Evolutionary conservation across 2,797 vertebrate species (phyloP), one percentile per base, ranked within the genome.

Genomic region (Emys orbicularis): DNA sequence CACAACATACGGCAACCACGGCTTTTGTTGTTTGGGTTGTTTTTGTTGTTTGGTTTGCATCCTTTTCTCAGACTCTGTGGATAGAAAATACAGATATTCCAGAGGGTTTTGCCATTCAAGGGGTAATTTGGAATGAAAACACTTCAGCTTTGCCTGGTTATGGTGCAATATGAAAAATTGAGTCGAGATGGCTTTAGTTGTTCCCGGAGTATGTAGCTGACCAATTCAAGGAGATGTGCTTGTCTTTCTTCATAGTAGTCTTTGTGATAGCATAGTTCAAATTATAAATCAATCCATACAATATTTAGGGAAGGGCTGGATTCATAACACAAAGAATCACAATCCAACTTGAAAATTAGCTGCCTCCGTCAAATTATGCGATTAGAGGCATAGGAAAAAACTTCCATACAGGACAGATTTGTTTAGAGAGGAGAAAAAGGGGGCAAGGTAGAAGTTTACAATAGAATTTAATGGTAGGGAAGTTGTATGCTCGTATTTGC

Each of bases 331-430:
- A 41, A 37, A n/a, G 9, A n/a, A 72, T 41, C 65, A 72, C 19
- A 72, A 41, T n/a, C 19, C 19, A 23, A 72, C n/a, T 21, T 41
- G 34, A 72, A 72, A 72, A 72, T 37, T 10, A 41, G 12, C 49
- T 16, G 56, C 54, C 50, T 1, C 1, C 6, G 37, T 79, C 1
- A 0, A 50, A 19, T 41, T 41, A 8, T 0, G 0, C 47, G 13
- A 61, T 19, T 16, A 52, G 53, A 34, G 4, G 18, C 2, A 4
- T 0, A 1, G 25, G n/a, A 49, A 61, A 83, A 54, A 83, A 34
- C 13, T 34, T 79, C 41, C 47, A 11, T 10, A 11, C 56, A 59
- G 12, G 29, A 59, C 29, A 52, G 50, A 4, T 37, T 89, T 61
- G 16, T 29, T 85, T 80, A 6, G 82, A 15, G 6, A 0, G 29